phyloP scores from a whole-genome alignment of 2,113 vertebrate species.

The Ceuthmochares aereus region DNA sequence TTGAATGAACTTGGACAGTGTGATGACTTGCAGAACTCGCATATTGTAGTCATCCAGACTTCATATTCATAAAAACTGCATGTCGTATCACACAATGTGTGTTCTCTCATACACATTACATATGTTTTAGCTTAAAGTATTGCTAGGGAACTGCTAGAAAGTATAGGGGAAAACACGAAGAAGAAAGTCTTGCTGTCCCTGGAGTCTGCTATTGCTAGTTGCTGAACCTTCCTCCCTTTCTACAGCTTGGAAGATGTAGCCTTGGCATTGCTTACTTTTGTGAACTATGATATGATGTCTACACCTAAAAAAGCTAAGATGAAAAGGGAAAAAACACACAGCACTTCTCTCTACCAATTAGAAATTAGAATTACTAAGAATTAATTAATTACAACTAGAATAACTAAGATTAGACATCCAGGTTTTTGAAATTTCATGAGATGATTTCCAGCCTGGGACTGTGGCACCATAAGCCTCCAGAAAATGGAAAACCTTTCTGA shows the following conservation, averaged over 20 bases:
- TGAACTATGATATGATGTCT: not conserved
- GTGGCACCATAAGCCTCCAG: not conserved
- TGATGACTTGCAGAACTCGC: not conserved
- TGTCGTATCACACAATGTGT: not conserved
- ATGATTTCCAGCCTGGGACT: not conserved
- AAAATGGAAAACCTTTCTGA: not conserved
- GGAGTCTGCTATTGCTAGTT: not conserved
- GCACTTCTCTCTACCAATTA: not conserved
- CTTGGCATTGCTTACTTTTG: not conserved
- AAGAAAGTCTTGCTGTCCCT: not conserved
- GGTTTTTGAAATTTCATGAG: not conserved
- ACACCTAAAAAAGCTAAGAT: not conserved
- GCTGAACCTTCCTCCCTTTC: not conserved
- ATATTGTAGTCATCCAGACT: not conserved
- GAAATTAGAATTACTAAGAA: too few relatives aligned
- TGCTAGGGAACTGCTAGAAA: not conserved
- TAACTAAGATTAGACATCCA: not conserved
- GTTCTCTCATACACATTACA: not conserved
- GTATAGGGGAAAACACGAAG: not conserved
- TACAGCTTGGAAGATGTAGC: not conserved
- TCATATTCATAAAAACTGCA: not conserved
- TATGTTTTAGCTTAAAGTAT: constrained; percentile 10
- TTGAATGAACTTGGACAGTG: not conserved
- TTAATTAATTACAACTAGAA: too few relatives aligned
- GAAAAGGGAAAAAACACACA: not conserved